phyloP scores from a whole-genome alignment of 2,113 vertebrate genomes.

The Caracal caracal region DNA sequence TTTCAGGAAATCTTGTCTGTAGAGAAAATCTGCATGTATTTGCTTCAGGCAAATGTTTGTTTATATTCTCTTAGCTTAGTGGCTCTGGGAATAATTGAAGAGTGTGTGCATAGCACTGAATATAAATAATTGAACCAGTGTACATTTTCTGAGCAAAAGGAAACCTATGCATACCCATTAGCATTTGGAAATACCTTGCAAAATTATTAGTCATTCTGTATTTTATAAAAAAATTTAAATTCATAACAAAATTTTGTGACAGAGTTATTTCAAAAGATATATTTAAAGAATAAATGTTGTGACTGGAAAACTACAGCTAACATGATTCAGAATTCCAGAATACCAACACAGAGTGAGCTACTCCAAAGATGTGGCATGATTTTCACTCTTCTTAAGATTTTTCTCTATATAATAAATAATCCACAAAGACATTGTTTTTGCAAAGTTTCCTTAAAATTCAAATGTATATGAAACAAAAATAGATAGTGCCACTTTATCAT shows the following conservation, averaged over 20 bases:
- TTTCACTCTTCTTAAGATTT: neutral
- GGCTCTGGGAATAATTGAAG: neutral
- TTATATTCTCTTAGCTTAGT: neutral
- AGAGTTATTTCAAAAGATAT: neutral
- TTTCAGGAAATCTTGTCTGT: slow-evolving; percentile 24
- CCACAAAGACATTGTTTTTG: neutral
- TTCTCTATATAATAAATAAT: neutral
- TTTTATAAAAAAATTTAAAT: neutral
- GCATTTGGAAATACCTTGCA: neutral
- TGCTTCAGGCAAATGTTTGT: slow-evolving; percentile 2
- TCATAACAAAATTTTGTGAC: neutral
- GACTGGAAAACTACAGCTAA: neutral
- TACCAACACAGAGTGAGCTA: neutral
- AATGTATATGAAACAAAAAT: neutral
- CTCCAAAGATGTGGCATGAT: neutral
- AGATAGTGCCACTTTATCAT: neutral
- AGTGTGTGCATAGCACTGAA: neutral
- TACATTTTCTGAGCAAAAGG: neutral
- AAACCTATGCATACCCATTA: neutral
- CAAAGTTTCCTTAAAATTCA: neutral
- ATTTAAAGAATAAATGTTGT: neutral
- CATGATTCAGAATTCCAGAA: neutral
- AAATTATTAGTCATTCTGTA: neutral
- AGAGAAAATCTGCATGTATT: neutral
- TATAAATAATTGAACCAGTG: neutral